Evolutionary conservation across 2,113 vertebrate genomes (phyloP), one percentile per base, ranked within the genome.

Genomic region (Recurvirostra avosetta): DNA sequence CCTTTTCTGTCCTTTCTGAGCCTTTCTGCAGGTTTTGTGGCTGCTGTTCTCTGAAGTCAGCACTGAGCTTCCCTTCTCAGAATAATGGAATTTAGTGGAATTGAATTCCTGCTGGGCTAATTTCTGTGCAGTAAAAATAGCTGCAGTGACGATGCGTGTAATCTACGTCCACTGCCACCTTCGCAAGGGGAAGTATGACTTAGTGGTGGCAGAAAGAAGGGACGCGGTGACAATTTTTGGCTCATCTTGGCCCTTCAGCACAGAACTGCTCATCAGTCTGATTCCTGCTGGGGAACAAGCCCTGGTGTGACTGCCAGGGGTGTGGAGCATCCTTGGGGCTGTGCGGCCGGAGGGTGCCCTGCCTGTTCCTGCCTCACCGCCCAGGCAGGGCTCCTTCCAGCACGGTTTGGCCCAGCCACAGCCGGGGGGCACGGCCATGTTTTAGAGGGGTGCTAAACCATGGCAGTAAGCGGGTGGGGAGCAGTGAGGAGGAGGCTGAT

Each of bases 401-500:
- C 34, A 4, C 0, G 0, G 0, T 1, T 18, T 5, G 32, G 27
- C 9, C 12, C n/a, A 6, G 1, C n/a, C 3, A 6, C 59, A 55
- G 67, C 59, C 0, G 0, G 30, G 9, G 62, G 27, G 41, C 27
- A 4, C 0, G 3, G 25, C 16, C 0, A 3, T 0, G 0, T 6
- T 30, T 22, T 9, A 5, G 84, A 36, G 66, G 58, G 53, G 49
- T 16, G 66, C 91, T 61, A 47, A 32, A 1, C 32, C 50, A 18
- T 4, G 2, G 34, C 36, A 23, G 40, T 5, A 29, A 8, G 3
- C 12, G 41, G 16, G 41, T 32, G 50, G 22, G 58, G 23, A 25
- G 36, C 0, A 30, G 73, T 21, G 11, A 5, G 0, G 2, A 13
- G 67, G 82, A 74, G 38, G 45, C 8, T 12, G 47, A 5, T 8